Evolutionary conservation across 2,888 invertebrate species (phyloP).

Genomic region (Drosophila meridionalis): DNA sequence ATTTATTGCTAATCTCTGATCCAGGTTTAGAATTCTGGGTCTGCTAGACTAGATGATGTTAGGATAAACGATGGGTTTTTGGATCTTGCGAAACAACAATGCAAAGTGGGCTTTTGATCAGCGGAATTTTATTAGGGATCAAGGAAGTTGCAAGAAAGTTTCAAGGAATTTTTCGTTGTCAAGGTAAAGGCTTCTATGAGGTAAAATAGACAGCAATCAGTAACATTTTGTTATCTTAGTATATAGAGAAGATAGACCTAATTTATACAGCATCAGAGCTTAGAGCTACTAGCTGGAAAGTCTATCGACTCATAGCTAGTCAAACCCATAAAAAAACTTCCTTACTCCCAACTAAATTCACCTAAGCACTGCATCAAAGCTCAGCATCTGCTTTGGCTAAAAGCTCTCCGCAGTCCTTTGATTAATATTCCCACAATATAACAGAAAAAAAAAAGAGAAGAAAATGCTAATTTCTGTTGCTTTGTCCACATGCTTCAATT

Average conservation of each 20-base stretch:
- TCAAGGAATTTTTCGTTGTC: background rate
- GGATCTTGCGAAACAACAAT: no score
- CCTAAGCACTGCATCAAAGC: no score
- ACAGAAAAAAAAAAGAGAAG: background rate
- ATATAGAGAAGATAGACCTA: background rate
- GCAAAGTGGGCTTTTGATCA: background rate
- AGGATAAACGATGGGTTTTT: background rate
- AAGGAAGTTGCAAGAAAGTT: background rate
- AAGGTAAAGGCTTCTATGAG: background rate
- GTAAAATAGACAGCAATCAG: background rate
- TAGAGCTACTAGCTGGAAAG: background rate
- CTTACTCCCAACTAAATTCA: background rate
- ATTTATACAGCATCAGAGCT: background rate
- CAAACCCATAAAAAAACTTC: no score
- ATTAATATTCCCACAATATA: background rate
- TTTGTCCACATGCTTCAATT: background rate
- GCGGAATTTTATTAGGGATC: background rate
- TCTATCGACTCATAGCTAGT: background rate
- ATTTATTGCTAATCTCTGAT: constrained; percentile 5
- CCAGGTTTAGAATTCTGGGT: no score
- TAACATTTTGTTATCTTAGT: background rate
- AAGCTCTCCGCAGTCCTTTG: background rate
- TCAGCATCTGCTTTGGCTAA: background rate
- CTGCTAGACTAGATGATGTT: no score
- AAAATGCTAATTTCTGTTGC: constrained; percentile 5